Conservation (phyloP, 2,797 vertebrate genomes). For the Diglossa cyanea region DNA sequence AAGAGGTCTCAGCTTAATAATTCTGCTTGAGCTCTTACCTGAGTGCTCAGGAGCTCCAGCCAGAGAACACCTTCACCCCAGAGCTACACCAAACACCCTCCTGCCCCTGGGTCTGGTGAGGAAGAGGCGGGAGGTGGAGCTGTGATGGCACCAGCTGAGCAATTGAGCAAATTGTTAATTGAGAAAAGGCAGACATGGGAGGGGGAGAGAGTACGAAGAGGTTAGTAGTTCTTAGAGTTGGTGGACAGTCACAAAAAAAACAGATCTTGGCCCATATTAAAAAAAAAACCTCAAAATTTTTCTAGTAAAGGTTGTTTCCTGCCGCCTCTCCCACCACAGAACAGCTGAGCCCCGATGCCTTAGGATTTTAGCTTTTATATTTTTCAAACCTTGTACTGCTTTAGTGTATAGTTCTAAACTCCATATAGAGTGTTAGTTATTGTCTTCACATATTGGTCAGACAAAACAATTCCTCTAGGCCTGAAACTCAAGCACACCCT, state of each 20-base stretch:
- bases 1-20: fast-evolving
- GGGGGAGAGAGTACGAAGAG: neutral
- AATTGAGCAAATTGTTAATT: neutral
- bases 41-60: neutral
- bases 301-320: neutral
- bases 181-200: neutral
- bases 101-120: fast-evolving
- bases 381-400: neutral
- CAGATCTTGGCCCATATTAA: neutral
- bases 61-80: neutral
- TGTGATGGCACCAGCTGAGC: neutral
- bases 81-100: neutral
- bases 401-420: neutral
- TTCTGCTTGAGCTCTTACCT: neutral
- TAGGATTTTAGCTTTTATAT: neutral
- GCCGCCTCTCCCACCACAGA: fast-evolving
- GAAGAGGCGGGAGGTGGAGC: neutral
- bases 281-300: neutral
- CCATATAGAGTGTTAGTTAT: neutral
- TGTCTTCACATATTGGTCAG: neutral
- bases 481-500: neutral
- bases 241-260: neutral
- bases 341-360: neutral
- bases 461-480: neutral
- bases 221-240: neutral